These are phyloP conservation scores for Scolopax mira DNA, from an alignment of 2,113 vertebrate genomes.

Conservation along the genomic window DNA sequence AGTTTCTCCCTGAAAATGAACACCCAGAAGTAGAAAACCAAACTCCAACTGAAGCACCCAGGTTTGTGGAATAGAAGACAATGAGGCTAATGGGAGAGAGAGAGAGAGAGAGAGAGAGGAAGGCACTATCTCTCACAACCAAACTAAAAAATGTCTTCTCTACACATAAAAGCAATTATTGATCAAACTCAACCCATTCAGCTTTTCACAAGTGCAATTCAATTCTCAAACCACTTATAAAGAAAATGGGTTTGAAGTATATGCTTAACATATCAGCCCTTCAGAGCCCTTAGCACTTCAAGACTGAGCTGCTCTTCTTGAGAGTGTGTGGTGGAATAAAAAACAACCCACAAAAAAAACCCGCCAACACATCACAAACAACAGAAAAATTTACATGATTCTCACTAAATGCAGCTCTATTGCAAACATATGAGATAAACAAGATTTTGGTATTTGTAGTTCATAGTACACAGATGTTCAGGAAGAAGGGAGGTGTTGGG, in stretches of 20 bases:
- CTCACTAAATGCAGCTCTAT: neutral
- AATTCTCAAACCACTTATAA: neutral
- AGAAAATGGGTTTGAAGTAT: neutral
- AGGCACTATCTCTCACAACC: neutral
- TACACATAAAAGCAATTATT: neutral
- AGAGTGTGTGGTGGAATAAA: fast-evolving
- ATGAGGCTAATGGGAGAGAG: neutral
- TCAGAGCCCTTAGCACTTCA: neutral
- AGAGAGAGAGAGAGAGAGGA: neutral
- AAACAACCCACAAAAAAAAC: neutral
- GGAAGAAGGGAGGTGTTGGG: neutral
- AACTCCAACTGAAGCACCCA: fast-evolving
- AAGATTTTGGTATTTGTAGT: neutral
- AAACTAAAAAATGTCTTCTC: neutral
- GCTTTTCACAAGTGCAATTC: neutral
- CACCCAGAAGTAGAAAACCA: neutral
- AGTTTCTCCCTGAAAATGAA: neutral
- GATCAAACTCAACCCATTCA: neutral
- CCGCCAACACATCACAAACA: neutral
- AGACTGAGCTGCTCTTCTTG: neutral
- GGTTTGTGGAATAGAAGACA: neutral
- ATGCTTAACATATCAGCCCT: neutral
- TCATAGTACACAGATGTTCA: neutral
- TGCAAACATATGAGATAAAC: neutral
- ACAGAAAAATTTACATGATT: neutral